A percentile compares a stretch with the other conserved stretches of the same genome.
Evolutionary conservation across 2,888 invertebrate genomes (phyloP).

Genomic region (Sinelater perroti): DNA sequence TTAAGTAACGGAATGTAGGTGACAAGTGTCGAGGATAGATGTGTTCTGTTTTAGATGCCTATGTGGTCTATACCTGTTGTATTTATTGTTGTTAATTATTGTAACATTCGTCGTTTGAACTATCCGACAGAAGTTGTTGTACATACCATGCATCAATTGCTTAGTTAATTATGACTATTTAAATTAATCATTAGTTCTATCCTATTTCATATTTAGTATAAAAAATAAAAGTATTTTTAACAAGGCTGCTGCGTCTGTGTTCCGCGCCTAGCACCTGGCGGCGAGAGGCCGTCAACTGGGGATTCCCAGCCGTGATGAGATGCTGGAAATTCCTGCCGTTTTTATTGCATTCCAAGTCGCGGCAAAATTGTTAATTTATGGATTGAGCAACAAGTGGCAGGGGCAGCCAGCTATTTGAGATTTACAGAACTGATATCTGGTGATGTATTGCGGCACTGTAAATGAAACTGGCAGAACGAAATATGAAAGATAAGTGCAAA

Average conservation of each 20-base stretch:
- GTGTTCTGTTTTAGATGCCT: constrained; percentile 42
- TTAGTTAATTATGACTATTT: constrained; percentile 27
- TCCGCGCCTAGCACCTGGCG: not conserved
- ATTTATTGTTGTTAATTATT: constrained; percentile 44
- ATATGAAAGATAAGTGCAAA: too few species aligned
- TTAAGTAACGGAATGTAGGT: constrained; percentile 32
- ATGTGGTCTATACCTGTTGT: constrained; percentile 42
- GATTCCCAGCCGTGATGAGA: constrained; percentile 14
- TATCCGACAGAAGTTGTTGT: constrained; percentile 20
- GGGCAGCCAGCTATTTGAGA: too few species aligned
- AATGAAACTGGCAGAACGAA: too few species aligned
- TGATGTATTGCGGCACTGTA: too few species aligned
- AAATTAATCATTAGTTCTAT: constrained; percentile 14
- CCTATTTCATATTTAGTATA: constrained; percentile 25
- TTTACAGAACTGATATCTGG: too few species aligned
- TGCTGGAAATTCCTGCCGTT: constrained; percentile 18
- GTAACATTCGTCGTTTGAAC: constrained; percentile 31
- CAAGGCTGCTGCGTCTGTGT: not conserved
- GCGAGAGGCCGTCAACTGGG: constrained; percentile 12
- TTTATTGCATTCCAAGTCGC: constrained; percentile 3
- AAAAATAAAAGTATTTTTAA: constrained; percentile 29
- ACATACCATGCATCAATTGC: constrained; percentile 19
- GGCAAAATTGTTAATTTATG: constrained; percentile 9
- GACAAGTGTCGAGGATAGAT: constrained; percentile 37
- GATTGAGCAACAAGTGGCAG: too few species aligned